These are phyloP conservation scores for Chalcosyrphus nemorum DNA, from an alignment of 2,888 invertebrate species.

Conservation along the genomic window DNA sequence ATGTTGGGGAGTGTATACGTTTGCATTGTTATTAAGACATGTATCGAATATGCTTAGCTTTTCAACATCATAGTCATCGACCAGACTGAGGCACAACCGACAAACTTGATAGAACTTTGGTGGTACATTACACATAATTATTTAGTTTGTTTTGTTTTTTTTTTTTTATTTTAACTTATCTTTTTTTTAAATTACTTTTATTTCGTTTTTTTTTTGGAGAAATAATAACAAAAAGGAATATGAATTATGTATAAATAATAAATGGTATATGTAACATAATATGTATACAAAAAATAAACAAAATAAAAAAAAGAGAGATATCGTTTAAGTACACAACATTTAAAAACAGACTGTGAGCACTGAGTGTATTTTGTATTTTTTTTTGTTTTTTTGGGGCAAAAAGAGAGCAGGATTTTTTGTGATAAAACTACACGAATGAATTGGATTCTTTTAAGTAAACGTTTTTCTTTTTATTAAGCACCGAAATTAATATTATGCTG, in stretches of 20 bases:
- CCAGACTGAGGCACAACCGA: conserved; percentile 94
- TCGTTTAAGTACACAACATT: conserved; percentile 42
- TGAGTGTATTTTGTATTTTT: too few species aligned
- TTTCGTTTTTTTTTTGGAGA: conserved; percentile 26
- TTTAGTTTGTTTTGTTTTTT: conserved; percentile 62
- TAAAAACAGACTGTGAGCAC: conserved; percentile 24
- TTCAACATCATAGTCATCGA: conserved; percentile 88
- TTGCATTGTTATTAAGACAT: conserved; percentile 60
- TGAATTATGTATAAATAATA: conserved; percentile 38
- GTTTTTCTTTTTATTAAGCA: conserved; percentile 41
- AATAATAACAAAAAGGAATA: conserved; percentile 55
- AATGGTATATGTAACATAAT: conserved; percentile 52
- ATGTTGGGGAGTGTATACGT: conserved; percentile 14
- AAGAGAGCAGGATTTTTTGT: conserved; percentile 14
- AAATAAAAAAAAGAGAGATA: neutral
- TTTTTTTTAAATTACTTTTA: conserved; percentile 19
- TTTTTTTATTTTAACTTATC: conserved; percentile 23
- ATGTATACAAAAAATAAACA: conserved; percentile 25
- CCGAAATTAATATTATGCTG: conserved; percentile 64
- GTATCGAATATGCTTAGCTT: conserved; percentile 83
- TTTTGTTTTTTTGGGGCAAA: too few species aligned
- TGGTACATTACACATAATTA: conserved; percentile 95
- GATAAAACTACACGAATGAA: conserved; percentile 41
- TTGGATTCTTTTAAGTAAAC: conserved; percentile 36
- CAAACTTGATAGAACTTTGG: conserved; percentile 96